Conservation (phyloP, 1,140 invertebrate genomes). For the Sinonovacula constricta region DNA sequence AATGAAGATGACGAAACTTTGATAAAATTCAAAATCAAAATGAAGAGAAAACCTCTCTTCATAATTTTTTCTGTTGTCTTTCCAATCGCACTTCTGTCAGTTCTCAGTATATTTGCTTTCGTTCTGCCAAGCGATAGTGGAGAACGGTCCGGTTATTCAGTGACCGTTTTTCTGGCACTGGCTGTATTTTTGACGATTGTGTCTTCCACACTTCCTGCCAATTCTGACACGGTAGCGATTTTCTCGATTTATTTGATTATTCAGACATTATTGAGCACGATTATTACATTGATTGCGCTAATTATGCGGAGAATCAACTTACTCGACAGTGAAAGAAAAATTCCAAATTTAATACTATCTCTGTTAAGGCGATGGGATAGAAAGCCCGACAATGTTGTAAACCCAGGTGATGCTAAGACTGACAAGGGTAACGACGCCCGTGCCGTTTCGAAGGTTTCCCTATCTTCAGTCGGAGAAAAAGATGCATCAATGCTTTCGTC, state of each 20-base stretch:
- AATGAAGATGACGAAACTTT: slow-evolving; percentile 3
- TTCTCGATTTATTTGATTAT: slow-evolving; percentile 16
- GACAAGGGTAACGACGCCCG: too few species aligned
- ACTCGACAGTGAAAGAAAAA: too few species aligned
- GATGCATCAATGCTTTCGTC: too few species aligned
- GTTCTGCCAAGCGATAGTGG: slow-evolving; percentile 52
- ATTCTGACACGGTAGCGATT: slow-evolving; percentile 45
- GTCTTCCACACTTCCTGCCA: slow-evolving; percentile 46
- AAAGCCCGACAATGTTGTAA: too few species aligned
- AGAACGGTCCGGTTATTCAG: slow-evolving; percentile 50
- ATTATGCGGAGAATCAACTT: neutral
- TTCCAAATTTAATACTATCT: too few species aligned
- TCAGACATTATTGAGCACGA: slow-evolving; percentile 12
- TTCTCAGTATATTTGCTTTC: slow-evolving; percentile 55
- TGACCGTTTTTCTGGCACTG: slow-evolving; percentile 59
- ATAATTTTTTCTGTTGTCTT: slow-evolving; percentile 54
- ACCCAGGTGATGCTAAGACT: too few species aligned
- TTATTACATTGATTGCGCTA: slow-evolving; percentile 5
- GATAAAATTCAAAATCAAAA: slow-evolving; percentile 53
- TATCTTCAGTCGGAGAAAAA: too few species aligned
- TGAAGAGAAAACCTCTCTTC: slow-evolving; percentile 49
- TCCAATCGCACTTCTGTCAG: slow-evolving; percentile 52
- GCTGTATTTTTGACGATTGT: slow-evolving; percentile 58
- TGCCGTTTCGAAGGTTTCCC: too few species aligned
- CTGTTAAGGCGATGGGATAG: too few species aligned